Evolutionary conservation across 2,888 invertebrate species (phyloP), one percentile per base, ranked within the genome.

Genomic region (Acrobasis suavella): DNA sequence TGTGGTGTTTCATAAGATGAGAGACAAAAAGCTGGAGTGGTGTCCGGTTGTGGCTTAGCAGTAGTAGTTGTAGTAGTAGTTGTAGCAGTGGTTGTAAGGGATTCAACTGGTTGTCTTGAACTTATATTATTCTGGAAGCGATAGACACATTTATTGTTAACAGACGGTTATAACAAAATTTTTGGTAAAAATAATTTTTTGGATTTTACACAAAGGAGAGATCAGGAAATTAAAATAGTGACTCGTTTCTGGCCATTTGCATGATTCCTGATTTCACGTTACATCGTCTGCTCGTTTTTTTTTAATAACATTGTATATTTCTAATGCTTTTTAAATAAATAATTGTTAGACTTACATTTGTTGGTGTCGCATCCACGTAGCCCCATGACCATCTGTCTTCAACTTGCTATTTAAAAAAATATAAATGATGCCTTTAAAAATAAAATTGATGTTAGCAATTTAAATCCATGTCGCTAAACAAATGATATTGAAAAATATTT

Each of bases 301-400:
- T n/a, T n/a, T n/a, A n/a, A n/a, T n/a, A n/a, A 39, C 39, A 39
- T 39, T 39, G 39, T 10, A 39, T 39, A 7, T 39, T 39, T 39
- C n/a, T n/a, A n/a, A n/a, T n/a, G n/a, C n/a, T n/a, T n/a, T n/a
- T n/a, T n/a, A n/a, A n/a, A n/a, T n/a, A n/a, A n/a, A n/a, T n/a
- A n/a, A 9, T 39, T 7, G 14, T 22, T 32, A n/a, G 14, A 54
- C 54, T 54, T 9, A 54, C 54, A 2, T 54, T 54, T 15, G 14
- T 38, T n/a, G 15, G 6, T 15, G 6, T 9, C 5, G 37, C 15
- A 14, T 15, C 15, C 14, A n/a, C 54, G 15, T 37, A 37, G 9
- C 54, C 54, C 54, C 54, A 54, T 54, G 37, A 37, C 54, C 54
- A 54, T 37, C 15, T 54, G 9, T 54, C 54, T 9, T 54, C 54